Conservation (phyloP, 2,888 invertebrate genomes). For the Drosophila limbata region DNA sequence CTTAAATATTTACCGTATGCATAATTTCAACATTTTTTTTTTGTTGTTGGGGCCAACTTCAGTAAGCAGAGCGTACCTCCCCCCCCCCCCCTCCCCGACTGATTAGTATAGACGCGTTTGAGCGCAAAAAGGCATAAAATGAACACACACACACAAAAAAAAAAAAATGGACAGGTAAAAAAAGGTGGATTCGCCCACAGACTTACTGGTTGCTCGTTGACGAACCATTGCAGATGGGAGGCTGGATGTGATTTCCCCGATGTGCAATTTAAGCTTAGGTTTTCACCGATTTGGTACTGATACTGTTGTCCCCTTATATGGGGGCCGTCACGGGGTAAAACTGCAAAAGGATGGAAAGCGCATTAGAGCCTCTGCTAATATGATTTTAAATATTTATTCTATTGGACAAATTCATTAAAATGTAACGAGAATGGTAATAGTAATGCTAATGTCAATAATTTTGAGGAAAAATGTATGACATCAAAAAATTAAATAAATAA, state of each 20-base stretch:
- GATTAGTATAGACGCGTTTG: slow-evolving; percentile 42
- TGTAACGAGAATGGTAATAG: background rate
- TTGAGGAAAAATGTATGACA: too few species aligned
- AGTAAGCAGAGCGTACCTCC: background rate
- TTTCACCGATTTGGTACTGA: slow-evolving; percentile 91
- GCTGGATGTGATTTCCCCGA: slow-evolving; percentile 92
- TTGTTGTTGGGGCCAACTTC: slow-evolving; percentile 29
- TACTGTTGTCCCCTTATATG: slow-evolving; percentile 90
- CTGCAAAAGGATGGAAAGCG: slow-evolving; percentile 80
- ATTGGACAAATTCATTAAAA: background rate
- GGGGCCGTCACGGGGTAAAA: slow-evolving; percentile 90
- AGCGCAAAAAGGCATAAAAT: slow-evolving; percentile 32
- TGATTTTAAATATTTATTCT: background rate
- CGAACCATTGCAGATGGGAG: slow-evolving; percentile 91
- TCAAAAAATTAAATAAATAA: too few species aligned
- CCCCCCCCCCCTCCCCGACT: slow-evolving; percentile 1
- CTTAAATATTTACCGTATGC: slow-evolving; percentile 78
- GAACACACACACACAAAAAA: slow-evolving; percentile 17
- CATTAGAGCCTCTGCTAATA: background rate
- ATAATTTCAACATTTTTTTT: slow-evolving; percentile 68
- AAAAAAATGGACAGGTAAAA: slow-evolving; percentile 6
- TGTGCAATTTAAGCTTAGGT: slow-evolving; percentile 91
- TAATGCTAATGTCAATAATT: background rate
- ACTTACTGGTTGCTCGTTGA: slow-evolving; percentile 91
- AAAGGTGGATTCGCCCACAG: slow-evolving; percentile 20